phyloP scores from a whole-genome alignment of 2,888 invertebrate species.

The Drosophila monieri region DNA sequence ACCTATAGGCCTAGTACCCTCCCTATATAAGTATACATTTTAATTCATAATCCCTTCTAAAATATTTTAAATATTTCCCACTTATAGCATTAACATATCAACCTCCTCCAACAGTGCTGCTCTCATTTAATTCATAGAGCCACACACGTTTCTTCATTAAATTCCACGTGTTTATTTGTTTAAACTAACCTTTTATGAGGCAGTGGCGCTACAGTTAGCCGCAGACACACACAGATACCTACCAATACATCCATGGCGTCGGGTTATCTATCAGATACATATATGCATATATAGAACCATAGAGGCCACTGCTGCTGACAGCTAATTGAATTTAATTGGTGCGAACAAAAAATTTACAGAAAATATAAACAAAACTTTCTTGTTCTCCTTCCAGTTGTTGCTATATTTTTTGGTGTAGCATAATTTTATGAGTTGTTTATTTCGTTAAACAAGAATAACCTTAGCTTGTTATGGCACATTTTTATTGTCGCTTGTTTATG shows the following conservation, averaged over 20 bases:
- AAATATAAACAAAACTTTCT: slow-evolving; percentile 66
- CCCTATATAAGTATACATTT: too few relatives aligned
- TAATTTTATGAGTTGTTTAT: slow-evolving; percentile 74
- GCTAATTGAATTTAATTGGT: slow-evolving; percentile 76
- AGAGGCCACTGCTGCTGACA: slow-evolving; percentile 62
- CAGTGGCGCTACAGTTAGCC: slow-evolving; percentile 65
- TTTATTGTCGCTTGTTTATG: slow-evolving; percentile 58
- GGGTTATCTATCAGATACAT: slow-evolving; percentile 47
- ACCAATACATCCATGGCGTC: slow-evolving; percentile 12
- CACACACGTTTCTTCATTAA: slow-evolving; percentile 72
- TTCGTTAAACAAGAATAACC: slow-evolving; percentile 66
- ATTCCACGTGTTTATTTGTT: slow-evolving; percentile 76
- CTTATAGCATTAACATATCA: slow-evolving; percentile 20
- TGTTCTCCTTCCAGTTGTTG: slow-evolving; percentile 17
- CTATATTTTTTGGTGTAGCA: slow-evolving; percentile 43
- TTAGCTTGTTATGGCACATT: slow-evolving; percentile 54
- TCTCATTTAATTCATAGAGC: slow-evolving; percentile 47
- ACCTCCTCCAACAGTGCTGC: not conserved
- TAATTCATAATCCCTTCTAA: not conserved
- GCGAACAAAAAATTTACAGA: slow-evolving; percentile 57
- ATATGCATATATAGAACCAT: slow-evolving; percentile 11
- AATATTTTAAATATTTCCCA: not conserved
- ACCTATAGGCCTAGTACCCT: too few relatives aligned
- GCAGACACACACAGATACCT: slow-evolving; percentile 43
- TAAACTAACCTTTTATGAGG: slow-evolving; percentile 73